These are phyloP conservation scores for Cephus spinipes DNA, from an alignment of 2,888 invertebrate species.

Conservation along the genomic window DNA sequence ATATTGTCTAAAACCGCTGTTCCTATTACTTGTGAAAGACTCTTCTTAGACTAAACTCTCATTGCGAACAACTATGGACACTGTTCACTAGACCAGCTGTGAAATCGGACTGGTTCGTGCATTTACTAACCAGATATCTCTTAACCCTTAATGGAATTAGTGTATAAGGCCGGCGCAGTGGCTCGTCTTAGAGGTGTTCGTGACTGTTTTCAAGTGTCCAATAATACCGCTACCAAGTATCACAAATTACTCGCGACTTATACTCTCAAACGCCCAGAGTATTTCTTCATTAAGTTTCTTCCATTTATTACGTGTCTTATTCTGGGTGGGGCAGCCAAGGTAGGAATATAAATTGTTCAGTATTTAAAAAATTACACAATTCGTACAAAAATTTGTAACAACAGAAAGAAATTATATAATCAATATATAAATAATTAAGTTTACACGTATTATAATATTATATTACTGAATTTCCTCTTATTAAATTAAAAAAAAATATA, in stretches of 20 bases:
- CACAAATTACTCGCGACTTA: not conserved
- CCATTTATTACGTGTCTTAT: not conserved
- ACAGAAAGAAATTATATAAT: not conserved
- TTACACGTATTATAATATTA: no score
- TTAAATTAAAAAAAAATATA: no score
- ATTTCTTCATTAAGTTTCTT: not conserved
- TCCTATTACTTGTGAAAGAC: not conserved
- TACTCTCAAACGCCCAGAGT: not conserved
- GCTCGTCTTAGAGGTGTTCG: slow-evolving; percentile 17
- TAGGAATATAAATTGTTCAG: not conserved
- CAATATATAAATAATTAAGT: no score
- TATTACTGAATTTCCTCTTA: no score
- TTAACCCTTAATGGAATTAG: slow-evolving; percentile 61
- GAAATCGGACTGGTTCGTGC: slow-evolving; percentile 39
- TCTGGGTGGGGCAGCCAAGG: not conserved
- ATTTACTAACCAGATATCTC: slow-evolving; percentile 58
- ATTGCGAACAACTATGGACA: slow-evolving; percentile 1
- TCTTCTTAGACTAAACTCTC: not conserved
- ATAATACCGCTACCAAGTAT: not conserved
- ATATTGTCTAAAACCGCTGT: slow-evolving; percentile 16
- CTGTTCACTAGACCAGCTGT: slow-evolving; percentile 29
- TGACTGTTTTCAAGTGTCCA: not conserved
- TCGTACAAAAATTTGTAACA: not conserved
- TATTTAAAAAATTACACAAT: not conserved
- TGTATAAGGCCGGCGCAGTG: slow-evolving; percentile 55